Base-by-base conservation (phyloP, 1,140 invertebrate genomes). In the Oncopeltus fasciatus region DNA sequence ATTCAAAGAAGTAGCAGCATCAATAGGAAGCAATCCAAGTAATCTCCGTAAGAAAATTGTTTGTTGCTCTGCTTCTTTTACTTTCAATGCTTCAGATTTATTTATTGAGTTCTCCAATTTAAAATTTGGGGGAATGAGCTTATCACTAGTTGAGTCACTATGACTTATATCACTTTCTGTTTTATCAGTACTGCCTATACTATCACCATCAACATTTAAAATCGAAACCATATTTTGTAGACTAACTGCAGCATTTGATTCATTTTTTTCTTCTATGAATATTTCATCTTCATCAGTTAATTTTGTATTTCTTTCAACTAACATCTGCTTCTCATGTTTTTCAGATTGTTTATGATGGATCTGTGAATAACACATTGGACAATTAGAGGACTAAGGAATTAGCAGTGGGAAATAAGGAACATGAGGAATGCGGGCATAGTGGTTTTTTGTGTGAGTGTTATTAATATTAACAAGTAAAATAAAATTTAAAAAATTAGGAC, bases 61-160 rank as follows among this genome's bases (percentile, higher is more conserved):
- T 24, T 53, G 49, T 26, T 53, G 49, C 24, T 53, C 49, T 53
- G 49, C 49, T 24, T 53, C 49, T 53, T 53, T 53, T 53, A 53
- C 26, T 53, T 53, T 53, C 26, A 24, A 24, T 24, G 16, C 49
- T 53, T 53, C 49, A 24, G 24, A 18, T 38, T 38, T 38, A 5
- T 38, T 5, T 8, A 14, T 14, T 14, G 14, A 38, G 14, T 38
- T 5, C 31, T 14, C 31, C 31, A 38, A 8, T 8, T 5, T 38
- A 8, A 14, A 14, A 38, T 38, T 38, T 8, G 5, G 5, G 14
- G 31, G 14, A 38, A 38, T 5, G 14, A 38, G 14, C 14, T 14
- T 38, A 14, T 38, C 31, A 38, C 31, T 8, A 8, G n/a, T 38
- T 8, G 31, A 38, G 5, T 38, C 31, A 38, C 14, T 38, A 38